A percentile compares a stretch with the other conserved stretches of the same genome.
These are phyloP conservation scores for Schizopygopsis malacanthus DNA, from an alignment of 2,797 vertebrate genomes.

Conservation along the genomic window DNA sequence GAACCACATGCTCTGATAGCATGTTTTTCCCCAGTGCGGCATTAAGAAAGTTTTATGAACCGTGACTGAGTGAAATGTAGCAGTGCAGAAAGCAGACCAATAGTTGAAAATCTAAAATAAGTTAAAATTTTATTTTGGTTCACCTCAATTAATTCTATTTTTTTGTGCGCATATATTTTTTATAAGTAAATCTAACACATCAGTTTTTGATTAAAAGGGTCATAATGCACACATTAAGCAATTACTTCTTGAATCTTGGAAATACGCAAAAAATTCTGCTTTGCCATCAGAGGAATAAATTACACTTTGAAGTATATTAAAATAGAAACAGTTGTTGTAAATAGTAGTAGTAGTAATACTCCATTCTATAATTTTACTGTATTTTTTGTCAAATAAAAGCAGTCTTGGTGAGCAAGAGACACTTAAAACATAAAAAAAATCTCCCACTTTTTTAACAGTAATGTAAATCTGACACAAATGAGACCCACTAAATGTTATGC, in stretches of 20 bases:
- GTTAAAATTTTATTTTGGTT: too few species aligned
- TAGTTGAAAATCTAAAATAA: too few species aligned
- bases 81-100: too few species aligned
- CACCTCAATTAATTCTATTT: too few species aligned
- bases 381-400: neutral
- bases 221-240: neutral
- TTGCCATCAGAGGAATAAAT: neutral
- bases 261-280: neutral
- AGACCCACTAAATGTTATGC: neutral
- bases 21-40: too few species aligned
- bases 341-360: neutral
- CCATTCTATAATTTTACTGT: neutral
- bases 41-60: too few species aligned
- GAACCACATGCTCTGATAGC: too few species aligned
- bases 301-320: neutral
- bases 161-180: too few species aligned
- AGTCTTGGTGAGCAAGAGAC: neutral
- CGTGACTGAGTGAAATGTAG: too few species aligned
- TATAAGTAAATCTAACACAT: too few species aligned
- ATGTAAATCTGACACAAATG: neutral
- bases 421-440: neutral
- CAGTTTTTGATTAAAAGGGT: neutral
- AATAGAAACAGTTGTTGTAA: neutral
- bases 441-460: too few species aligned
- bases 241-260: neutral